Percentiles rank a stretch among this genome's conserved stretches.
phyloP scores from a whole-genome alignment of 2,113 vertebrate genomes.

The Notothenia coriiceps region DNA sequence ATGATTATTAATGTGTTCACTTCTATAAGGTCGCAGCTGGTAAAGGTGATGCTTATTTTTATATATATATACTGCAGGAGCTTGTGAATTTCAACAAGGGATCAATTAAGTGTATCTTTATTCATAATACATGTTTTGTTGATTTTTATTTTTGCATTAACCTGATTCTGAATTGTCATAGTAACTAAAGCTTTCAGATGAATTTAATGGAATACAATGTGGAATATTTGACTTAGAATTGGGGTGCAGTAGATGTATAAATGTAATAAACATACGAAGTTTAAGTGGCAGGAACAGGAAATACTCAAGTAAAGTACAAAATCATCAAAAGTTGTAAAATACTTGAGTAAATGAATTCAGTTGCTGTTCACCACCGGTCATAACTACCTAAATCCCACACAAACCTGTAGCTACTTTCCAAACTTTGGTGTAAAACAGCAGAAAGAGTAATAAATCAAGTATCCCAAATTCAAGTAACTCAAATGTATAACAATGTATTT shows the following conservation, averaged over 20 bases:
- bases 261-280: not conserved
- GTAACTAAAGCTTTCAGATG: not conserved
- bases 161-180: not conserved
- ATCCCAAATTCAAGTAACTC: not conserved
- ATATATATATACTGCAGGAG: no score
- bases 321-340: no score
- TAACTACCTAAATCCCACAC: no score
- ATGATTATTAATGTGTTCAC: no score
- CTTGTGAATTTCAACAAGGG: no score
- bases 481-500: not conserved
- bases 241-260: not conserved
- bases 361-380: no score
- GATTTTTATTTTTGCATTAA: not conserved
- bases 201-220: not conserved
- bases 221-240: not conserved
- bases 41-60: not conserved
- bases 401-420: no score
- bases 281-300: no score
- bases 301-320: no score
- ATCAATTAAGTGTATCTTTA: not conserved
- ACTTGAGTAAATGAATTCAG: no score
- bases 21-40: not conserved
- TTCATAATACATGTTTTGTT: not conserved
- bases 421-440: not conserved
- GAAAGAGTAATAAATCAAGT: not conserved